Evolutionary conservation across 1,140 invertebrate genomes (phyloP), one percentile per base, ranked within the genome.

Genomic region (Berghia stephanieae): DNA sequence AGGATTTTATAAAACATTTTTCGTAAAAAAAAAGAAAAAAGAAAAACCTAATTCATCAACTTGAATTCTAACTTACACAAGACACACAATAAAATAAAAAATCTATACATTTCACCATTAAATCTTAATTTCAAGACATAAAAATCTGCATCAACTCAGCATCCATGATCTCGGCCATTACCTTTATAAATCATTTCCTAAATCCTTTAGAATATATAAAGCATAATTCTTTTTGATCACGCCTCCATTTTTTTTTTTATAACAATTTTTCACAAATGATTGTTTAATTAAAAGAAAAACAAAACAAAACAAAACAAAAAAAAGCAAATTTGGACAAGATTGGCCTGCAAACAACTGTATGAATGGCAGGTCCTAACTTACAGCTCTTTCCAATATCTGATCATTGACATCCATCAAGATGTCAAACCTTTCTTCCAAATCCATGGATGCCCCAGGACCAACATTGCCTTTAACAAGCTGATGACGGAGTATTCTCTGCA

Each of bases 401-500:
- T 96, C 95, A 90, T 95, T 96, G 16, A 92, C 92, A 83, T 95
- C 94, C 40, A 93, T 88, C 13, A 96, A 81, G 52, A 94, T 88
- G 81, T 95, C 94, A 83, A 94, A 93, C 83, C 93, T 93, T 79
- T 95, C 94, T 66, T 95, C 93, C 2, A 91, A 73, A 78, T 92
- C 92, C 46, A 91, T 85, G 8, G 80, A 80, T 24, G 82, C 73
- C 10, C 77, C 52, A 3, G 70, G 78, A 5, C 79, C 86, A 18
- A 95, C 91, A 55, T 92, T 93, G 1, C 91, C 91, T 46, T 91
- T 90, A 46, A 94, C 87, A 80, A 92, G 92, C 76, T 93, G 91
- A 78, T 90, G 89, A 49, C 91, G 89, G 3, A 95, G 81, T 13
- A 95, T 87, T 31, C 79, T 81, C 49, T 89, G 86, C 76, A 92